Conservation (phyloP, 2,888 invertebrate genomes). For the Cartodere bifasciata region DNA sequence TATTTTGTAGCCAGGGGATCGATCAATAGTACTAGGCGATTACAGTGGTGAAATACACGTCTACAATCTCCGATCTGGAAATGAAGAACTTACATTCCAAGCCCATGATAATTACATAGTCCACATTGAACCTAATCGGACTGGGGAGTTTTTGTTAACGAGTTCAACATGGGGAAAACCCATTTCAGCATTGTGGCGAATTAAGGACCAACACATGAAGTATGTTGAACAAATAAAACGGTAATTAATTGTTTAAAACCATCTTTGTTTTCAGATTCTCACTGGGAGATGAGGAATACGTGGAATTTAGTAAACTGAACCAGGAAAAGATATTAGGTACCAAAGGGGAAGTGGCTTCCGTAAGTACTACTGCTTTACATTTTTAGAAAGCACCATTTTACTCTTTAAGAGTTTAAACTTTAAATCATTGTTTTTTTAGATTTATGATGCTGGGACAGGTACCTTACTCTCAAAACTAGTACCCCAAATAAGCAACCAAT, state of each 20-base stretch:
- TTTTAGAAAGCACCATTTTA: slow-evolving; percentile 1
- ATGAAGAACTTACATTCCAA: slow-evolving; percentile 62
- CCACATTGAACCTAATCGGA: slow-evolving; percentile 59
- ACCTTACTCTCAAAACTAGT: slow-evolving; percentile 57
- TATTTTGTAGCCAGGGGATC: slow-evolving; percentile 33
- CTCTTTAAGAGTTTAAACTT: not conserved
- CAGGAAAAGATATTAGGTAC: slow-evolving; percentile 87
- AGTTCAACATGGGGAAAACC: slow-evolving; percentile 79
- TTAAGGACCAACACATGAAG: slow-evolving; percentile 52
- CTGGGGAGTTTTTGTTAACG: slow-evolving; percentile 67
- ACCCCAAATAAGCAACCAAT: slow-evolving; percentile 80
- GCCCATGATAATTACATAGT: slow-evolving; percentile 84
- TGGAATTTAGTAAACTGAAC: slow-evolving; percentile 77
- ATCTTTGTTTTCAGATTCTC: slow-evolving; percentile 1
- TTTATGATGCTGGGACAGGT: slow-evolving; percentile 82
- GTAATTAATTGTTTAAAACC: slow-evolving; percentile 9
- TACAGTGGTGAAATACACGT: slow-evolving; percentile 83
- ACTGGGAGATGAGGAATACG: slow-evolving; percentile 62
- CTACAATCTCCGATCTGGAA: slow-evolving; percentile 72
- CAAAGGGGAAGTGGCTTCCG: slow-evolving; percentile 65
- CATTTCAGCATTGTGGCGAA: slow-evolving; percentile 68
- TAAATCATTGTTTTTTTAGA: slow-evolving; percentile 34
- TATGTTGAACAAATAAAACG: slow-evolving; percentile 30
- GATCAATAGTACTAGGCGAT: slow-evolving; percentile 68
- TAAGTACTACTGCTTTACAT: no score